Base-by-base conservation (phyloP, 2,113 vertebrate species). In the Blennius ocellaris region DNA sequence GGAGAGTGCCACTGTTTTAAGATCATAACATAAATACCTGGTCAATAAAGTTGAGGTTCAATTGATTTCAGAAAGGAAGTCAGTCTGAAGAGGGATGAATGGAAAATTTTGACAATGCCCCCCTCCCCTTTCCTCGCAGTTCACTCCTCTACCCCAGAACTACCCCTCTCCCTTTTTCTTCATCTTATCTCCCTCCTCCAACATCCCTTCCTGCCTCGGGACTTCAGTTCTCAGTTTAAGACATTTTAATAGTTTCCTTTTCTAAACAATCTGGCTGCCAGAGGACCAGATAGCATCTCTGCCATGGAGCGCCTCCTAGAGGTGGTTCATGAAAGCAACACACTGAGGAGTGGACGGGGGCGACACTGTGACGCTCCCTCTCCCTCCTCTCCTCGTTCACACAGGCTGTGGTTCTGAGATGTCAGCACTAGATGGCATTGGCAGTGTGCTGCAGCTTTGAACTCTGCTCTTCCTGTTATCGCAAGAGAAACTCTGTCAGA, bases 161-260 rank as follows among this genome's bases (percentile, higher is more conserved):
- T 69, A 44, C 74, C 75, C 21, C 70, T 49, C 61, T 76, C 52
- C 21, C 61, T 21, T 65, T 69, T 59, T 69, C 72, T 63, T 71
- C 73, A 41, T 74, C 66, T 69, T 65, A 62, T 72, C 73, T 55
- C 36, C 72, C 63, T 67, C 79, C 77, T 67, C 67, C 74, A 81
- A 71, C 70, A 64, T 70, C 75, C 44, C 21, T 70, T 82, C 56
- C 63, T 73, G 73, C 86, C 88, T 66, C 67, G 16, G 83, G 89
- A 87, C 83, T 89, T 86, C 50, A 73, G 76, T 83, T 87, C 76
- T 78, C 71, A 69, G 79, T 90, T 90, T 74, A 88, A 89, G 83
- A 90, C 84, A 83, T 89, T 93, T 93, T 92, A 93, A 94, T 93
- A 85, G 90, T 86, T 93, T 94, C 90, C 93, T 92, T 93, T 85